These are phyloP conservation scores for Ovis canadensis DNA, from an alignment of 2,113 vertebrate genomes.

Conservation along the genomic window DNA sequence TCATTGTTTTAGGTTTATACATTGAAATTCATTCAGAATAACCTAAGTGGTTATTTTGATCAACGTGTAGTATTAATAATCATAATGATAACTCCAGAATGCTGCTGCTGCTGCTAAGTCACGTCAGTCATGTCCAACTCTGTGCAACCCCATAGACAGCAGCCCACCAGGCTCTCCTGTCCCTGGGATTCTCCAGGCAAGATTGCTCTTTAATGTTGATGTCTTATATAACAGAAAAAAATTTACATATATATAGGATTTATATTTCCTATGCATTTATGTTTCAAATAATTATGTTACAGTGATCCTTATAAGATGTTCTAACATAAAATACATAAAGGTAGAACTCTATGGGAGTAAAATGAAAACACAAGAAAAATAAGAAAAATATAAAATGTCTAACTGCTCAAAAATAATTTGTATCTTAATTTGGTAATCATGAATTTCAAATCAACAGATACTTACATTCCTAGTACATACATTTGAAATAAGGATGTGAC, in stretches of 20 bases:
- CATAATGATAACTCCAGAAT: not conserved
- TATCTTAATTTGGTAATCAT: not conserved
- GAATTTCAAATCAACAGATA: not conserved
- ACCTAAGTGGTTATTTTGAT: not conserved
- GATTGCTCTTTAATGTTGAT: not conserved
- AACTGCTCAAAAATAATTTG: not conserved
- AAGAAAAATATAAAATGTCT: not conserved
- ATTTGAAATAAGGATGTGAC: not conserved
- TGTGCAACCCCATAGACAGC: fast-evolving
- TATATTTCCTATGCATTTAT: not conserved
- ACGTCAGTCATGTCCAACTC: no score
- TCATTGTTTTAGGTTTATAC: not conserved
- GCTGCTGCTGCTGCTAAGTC: no score
- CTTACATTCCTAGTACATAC: not conserved
- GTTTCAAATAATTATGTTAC: not conserved
- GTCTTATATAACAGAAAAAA: not conserved
- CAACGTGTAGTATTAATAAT: not conserved
- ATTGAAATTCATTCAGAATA: not conserved
- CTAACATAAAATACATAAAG: not conserved
- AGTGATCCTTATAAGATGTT: not conserved
- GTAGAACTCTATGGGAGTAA: not conserved
- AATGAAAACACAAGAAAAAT: not conserved
- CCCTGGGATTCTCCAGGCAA: no score
- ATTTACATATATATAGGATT: not conserved
- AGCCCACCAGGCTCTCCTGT: no score